Evolutionary conservation across 2,113 vertebrate species (phyloP), one percentile per base, ranked within the genome.

Genomic region (Menidia beryllina): DNA sequence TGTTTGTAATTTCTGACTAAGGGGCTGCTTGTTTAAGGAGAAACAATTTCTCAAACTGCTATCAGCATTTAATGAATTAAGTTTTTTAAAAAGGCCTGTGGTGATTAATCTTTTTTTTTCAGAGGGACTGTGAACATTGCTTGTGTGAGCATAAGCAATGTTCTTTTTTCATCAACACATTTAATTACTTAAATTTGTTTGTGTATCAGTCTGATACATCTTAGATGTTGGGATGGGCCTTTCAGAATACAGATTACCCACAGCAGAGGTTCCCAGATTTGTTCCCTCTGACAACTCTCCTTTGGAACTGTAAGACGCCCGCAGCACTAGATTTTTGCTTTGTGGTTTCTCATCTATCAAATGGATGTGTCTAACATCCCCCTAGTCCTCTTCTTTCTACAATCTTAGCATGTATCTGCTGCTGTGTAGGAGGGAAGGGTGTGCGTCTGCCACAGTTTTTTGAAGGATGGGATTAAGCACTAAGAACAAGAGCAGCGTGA

Each of bases 1-100:
- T 82, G 67, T 88, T 85, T 86, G 80, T 89, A 89, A 89, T 91
- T 82, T 88, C 78, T 77, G 85, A 90, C 86, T 86, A 70, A 82
- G 79, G 77, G 82, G 80, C 60, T 84, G 81, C 89, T 88, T 88
- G 77, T 84, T 86, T 89, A 86, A 86, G 69, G 83, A 69, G 71
- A 84, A 85, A 88, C 83, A 84, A 87, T 86, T 87, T 82, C 76
- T 87, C 72, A 56, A 84, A 88, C 89, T 74, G 61, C 79, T 66
- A 67, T 79, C 52, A 77, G 69, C 61, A 72, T 86, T 84, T 87
- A 88, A 83, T 86, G 59, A 83, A 75, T 84, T 76, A 63, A 39
- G 57, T 72, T 63, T 38, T 63, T 61, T 67, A 64, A 59, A 66
- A 66, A 45, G 14, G 75, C 82, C 82, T 19, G 19, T 36, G 79